phyloP scores from a whole-genome alignment of 1,140 invertebrate genomes.

The Coelopa frigida region DNA sequence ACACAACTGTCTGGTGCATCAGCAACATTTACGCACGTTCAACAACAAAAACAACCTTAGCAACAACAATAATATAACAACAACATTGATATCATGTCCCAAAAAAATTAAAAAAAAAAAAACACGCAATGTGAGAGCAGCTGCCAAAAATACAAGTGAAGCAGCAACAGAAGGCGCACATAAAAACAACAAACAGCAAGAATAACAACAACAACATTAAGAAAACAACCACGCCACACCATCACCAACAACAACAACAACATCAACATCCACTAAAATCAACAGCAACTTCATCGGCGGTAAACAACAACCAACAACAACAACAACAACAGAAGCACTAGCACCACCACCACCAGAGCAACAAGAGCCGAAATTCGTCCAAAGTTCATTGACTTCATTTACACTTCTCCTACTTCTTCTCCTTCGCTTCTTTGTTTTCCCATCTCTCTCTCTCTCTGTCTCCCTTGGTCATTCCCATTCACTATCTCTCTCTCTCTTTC shows the following conservation, averaged over 20 bases:
- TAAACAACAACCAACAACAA: not conserved
- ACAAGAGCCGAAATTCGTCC: constrained; percentile 6
- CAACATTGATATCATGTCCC: not conserved
- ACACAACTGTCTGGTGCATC: constrained; percentile 1
- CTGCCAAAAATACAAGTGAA: not conserved
- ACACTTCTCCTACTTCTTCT: constrained; percentile 2
- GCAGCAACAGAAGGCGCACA: not conserved
- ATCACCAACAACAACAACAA: not conserved
- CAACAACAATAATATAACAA: too few relatives aligned
- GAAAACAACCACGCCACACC: constrained; percentile 7
- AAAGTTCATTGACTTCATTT: constrained; percentile 11
- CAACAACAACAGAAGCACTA: constrained; percentile 1
- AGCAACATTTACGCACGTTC: not conserved
- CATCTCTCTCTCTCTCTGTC: not conserved
- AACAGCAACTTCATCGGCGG: not conserved
- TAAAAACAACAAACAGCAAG: not conserved
- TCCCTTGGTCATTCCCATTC: not conserved
- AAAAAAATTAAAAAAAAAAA: not conserved
- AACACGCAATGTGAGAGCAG: not conserved
- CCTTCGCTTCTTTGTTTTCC: not conserved
- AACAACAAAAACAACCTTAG: not conserved
- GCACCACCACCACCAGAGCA: not conserved
- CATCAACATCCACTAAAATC: not conserved
- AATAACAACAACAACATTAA: not conserved
- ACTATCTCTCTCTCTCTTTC: not conserved